Conservation (phyloP, 2,797 vertebrate genomes). For the Natrix natrix region DNA sequence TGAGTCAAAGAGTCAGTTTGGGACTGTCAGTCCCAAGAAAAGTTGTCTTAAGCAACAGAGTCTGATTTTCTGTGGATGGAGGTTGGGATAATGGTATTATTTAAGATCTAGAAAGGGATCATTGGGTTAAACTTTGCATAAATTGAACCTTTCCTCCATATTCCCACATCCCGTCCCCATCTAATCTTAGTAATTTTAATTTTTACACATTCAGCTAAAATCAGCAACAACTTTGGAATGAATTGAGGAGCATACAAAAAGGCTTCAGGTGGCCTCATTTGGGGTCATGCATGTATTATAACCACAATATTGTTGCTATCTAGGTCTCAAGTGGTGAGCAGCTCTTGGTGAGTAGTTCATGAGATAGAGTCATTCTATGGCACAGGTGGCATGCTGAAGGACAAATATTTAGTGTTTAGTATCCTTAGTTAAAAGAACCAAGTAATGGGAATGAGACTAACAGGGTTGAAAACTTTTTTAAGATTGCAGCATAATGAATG, state of each 20-base stretch:
- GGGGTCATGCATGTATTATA: background rate
- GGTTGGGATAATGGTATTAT: background rate
- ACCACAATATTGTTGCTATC: background rate
- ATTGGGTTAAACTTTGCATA: background rate
- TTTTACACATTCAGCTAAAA: background rate
- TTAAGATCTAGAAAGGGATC: background rate
- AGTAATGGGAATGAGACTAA: background rate
- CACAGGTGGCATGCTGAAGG: background rate
- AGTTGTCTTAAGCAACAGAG: background rate
- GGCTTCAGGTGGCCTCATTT: background rate
- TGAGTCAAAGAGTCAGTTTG: background rate
- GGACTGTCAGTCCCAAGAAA: background rate
- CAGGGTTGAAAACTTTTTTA: background rate
- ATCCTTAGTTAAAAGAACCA: background rate
- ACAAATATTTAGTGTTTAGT: background rate
- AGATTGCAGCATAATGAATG: background rate
- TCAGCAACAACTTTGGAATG: background rate
- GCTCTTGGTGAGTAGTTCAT: background rate
- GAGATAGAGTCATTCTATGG: background rate
- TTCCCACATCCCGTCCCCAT: background rate
- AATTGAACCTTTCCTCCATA: background rate
- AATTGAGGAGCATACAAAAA: background rate
- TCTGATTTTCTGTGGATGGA: background rate
- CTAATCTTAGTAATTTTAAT: background rate
- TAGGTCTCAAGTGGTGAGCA: background rate